Conservation (phyloP, 2,113 vertebrate species). For the Hipposideros armiger region DNA sequence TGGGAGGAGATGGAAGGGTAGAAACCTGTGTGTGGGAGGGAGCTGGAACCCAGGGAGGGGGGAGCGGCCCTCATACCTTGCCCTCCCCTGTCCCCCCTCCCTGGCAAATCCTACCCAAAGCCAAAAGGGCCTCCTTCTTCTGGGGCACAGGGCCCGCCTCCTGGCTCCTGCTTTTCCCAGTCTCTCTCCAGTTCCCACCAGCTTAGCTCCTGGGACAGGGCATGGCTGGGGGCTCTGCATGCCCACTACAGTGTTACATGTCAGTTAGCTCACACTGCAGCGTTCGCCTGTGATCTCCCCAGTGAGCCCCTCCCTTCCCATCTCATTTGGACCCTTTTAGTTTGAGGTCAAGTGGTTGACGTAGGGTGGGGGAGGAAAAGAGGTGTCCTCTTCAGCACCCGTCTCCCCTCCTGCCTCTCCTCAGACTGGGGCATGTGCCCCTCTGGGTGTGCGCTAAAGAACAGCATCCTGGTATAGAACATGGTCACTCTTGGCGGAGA, state of each 20-base stretch:
- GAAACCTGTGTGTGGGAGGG: constrained; percentile 79
- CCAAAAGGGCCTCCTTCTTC: background rate
- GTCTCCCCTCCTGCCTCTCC: background rate
- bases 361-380: background rate
- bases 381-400: background rate
- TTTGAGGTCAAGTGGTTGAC: background rate
- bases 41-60: background rate
- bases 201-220: constrained; percentile 32
- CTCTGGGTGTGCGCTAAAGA: background rate
- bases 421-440: background rate
- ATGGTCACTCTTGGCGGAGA: background rate
- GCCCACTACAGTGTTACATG: constrained; percentile 69
- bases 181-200: background rate
- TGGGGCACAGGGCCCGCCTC: background rate
- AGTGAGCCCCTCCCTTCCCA: background rate
- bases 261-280: constrained; percentile 32
- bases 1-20: constrained; percentile 54
- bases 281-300: constrained; percentile 18
- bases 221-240: background rate
- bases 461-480: background rate
- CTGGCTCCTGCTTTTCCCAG: constrained; percentile 44
- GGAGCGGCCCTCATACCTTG: background rate
- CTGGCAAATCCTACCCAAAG: constrained; percentile 6
- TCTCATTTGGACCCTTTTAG: background rate
- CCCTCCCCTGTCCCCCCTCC: background rate